A percentile compares a stretch with the other conserved stretches of the same genome.
phyloP scores from a whole-genome alignment of 2,888 invertebrate genomes.

The Encarsia formosa region DNA sequence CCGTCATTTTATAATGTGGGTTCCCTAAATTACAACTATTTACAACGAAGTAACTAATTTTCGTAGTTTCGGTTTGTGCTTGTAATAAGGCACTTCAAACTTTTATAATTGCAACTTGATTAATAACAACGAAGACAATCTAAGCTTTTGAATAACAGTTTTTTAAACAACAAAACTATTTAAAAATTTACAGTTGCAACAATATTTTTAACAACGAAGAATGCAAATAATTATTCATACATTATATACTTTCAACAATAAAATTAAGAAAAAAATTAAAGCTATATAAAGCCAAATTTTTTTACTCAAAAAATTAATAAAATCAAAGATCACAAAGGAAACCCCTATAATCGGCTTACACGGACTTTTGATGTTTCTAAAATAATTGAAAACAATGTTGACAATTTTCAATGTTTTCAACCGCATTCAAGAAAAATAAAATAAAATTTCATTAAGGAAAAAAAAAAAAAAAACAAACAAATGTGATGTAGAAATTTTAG shows the following conservation, averaged over 20 bases:
- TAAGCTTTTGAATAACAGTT: not conserved
- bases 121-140: constrained; percentile 19
- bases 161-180: constrained; percentile 16
- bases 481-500: constrained; percentile 18
- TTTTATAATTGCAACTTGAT: not conserved
- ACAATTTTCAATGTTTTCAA: no score
- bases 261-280: no score
- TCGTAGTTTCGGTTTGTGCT: constrained; percentile 10
- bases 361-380: no score
- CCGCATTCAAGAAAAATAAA: not conserved
- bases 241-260: no score
- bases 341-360: no score
- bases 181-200: no score
- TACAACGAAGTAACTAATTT: constrained; percentile 21
- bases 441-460: not conserved
- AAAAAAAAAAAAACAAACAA: constrained; percentile 2
- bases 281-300: no score
- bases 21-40: constrained; percentile 15
- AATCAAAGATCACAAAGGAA: no score
- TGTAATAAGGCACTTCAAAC: constrained; percentile 4
- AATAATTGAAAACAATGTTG: no score
- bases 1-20: constrained; percentile 20
- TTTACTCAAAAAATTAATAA: no score
- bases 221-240: no score
- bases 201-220: no score